Evolutionary conservation across 2,888 invertebrate genomes (phyloP), one percentile per base, ranked within the genome.

Genomic region (Cancer borealis): DNA sequence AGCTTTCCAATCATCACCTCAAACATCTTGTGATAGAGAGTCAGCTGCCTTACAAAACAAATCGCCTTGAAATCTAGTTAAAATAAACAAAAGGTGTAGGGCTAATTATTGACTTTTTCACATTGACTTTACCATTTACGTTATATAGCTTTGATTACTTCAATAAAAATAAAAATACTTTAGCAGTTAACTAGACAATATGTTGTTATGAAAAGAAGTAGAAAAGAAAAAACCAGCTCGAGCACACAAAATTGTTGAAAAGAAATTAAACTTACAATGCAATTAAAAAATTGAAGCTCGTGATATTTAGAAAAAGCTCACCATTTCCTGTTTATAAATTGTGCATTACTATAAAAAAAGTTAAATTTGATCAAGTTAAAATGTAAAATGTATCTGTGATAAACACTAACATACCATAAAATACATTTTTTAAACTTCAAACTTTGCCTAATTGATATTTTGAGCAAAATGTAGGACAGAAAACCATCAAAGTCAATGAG

Each of bases 391-490:
- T 73, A 73, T 73, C 26, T 73, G 39, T 39, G 73, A 73, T 73
- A 73, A 73, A 73, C 73, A 73, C 26, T 26, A 26, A 73, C 73
- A 73, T 73, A 73, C n/a, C 26, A 73, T 73, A 26, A 26, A 73
- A 73, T 73, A 73, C 6, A 73, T 21, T 73, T 73, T 73, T 8
- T 26, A 73, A 73, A 73, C 73, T 73, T 73, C 26, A 73, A 73
- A 73, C 0, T 73, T 73, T 73, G 73, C 73, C 90, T 60, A 90
- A 54, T 88, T 90, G 12, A 66, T 66, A 54, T 73, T 91, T 91
- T 91, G 91, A 91, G 91, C 91, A 91, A 89, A 89, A 66, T 30
- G 30, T 45, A 45, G 45, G 66, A 66, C 91, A n/a, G 12, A 91
- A 45, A 54, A n/a, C 66, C 46, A 30, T 39, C 17, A 17, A 30